phyloP scores from a whole-genome alignment of 2,888 invertebrate genomes.

The Melikaiella ostensackeni region DNA sequence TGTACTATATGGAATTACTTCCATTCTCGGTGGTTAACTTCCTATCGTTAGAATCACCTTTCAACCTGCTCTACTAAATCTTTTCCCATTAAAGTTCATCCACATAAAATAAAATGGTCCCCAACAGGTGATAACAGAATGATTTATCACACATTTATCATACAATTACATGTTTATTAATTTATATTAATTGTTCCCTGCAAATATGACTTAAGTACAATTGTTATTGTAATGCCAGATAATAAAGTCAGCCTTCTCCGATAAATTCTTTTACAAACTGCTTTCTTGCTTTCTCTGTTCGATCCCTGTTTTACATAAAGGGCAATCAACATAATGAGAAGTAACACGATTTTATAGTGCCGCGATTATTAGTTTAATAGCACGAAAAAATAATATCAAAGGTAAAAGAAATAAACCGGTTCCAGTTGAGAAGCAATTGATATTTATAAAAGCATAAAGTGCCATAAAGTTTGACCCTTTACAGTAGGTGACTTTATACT shows the following conservation, averaged over 20 bases:
- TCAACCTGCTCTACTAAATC: too few relatives aligned
- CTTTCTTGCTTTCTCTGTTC: slow-evolving; percentile 15
- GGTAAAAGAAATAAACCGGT: slow-evolving; percentile 41
- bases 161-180: too few relatives aligned
- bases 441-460: slow-evolving; percentile 30
- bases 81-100: too few relatives aligned
- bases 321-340: slow-evolving; percentile 25
- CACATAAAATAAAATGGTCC: too few relatives aligned
- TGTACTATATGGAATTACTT: background rate
- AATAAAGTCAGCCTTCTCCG: slow-evolving; percentile 9
- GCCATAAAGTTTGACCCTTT: slow-evolving; percentile 9
- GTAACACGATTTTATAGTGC: slow-evolving; percentile 27
- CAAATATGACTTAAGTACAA: too few relatives aligned
- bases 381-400: slow-evolving; percentile 36
- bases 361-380: slow-evolving; percentile 43
- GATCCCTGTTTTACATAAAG: slow-evolving; percentile 11
- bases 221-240: too few relatives aligned
- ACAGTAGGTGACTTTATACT: background rate
- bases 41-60: too few relatives aligned
- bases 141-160: too few relatives aligned
- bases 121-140: too few relatives aligned
- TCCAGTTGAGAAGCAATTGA: slow-evolving; percentile 41
- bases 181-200: too few relatives aligned
- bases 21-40: too few relatives aligned
- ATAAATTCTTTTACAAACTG: background rate